phyloP scores from a whole-genome alignment of 2,113 vertebrate species.

The Lycocorax pyrrhopterus region DNA sequence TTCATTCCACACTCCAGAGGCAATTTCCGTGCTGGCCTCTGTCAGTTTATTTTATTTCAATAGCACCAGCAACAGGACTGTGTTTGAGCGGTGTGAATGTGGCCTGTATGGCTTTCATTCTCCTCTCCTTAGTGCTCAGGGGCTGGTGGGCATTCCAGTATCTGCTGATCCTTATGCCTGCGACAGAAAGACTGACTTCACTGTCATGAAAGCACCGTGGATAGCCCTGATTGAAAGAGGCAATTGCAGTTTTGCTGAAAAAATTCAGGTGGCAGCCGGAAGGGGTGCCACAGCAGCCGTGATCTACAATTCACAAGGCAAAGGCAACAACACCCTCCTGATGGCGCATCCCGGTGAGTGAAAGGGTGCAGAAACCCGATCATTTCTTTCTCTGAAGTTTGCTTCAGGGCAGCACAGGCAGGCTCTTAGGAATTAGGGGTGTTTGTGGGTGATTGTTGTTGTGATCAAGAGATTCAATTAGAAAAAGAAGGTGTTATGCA shows the following conservation, averaged over 20 bases:
- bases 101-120: slow-evolving; percentile 72
- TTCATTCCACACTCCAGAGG: neutral
- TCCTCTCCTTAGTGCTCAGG: slow-evolving; percentile 29
- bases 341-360: slow-evolving; percentile 79
- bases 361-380: neutral
- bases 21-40: neutral
- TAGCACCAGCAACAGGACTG: slow-evolving; percentile 31
- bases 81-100: slow-evolving; percentile 48
- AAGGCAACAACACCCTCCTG: slow-evolving; percentile 64
- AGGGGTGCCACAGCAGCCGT: slow-evolving; percentile 79
- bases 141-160: slow-evolving; percentile 63
- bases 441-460: neutral
- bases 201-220: slow-evolving; percentile 56
- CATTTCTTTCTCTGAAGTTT: neutral
- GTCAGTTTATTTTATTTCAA: slow-evolving; percentile 39
- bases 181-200: slow-evolving; percentile 53
- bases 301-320: slow-evolving; percentile 75
- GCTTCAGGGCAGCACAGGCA: neutral
- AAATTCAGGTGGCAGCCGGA: slow-evolving; percentile 74
- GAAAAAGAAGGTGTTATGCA: accelerated
- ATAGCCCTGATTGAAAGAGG: slow-evolving; percentile 88
- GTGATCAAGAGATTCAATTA: neutral
- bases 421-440: neutral
- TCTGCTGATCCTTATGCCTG: slow-evolving; percentile 64
- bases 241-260: slow-evolving; percentile 84